These are phyloP conservation scores for Myrmecobius fasciatus DNA, from an alignment of 2,113 vertebrate genomes.

Conservation along the genomic window DNA sequence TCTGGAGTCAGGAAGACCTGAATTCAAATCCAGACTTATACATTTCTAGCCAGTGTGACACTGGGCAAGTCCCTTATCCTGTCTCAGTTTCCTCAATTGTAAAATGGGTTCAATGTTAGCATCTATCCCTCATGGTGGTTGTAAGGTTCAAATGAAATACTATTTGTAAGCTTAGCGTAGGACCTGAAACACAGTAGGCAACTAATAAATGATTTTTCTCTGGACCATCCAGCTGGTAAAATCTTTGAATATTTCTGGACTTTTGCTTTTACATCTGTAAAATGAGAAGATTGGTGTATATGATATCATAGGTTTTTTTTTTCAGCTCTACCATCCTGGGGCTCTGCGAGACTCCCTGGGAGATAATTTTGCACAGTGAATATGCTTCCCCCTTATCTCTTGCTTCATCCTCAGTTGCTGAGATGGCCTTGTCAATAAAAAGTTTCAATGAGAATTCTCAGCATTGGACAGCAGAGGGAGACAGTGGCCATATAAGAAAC, in stretches of 20 bases:
- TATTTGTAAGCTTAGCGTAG: background rate
- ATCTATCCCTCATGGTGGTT: background rate
- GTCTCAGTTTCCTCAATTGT: background rate
- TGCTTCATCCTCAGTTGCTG: background rate
- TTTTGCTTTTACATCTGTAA: background rate
- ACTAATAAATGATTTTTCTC: background rate
- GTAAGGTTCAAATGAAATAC: background rate
- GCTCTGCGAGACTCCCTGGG: background rate
- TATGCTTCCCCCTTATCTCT: background rate
- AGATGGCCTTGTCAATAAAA: background rate
- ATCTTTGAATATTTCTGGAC: background rate
- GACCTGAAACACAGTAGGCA: background rate
- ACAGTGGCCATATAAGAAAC: background rate
- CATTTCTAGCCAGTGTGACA: background rate
- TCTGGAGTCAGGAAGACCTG: background rate
- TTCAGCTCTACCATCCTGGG: background rate
- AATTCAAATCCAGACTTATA: background rate
- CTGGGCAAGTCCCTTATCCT: background rate
- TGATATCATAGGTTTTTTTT: background rate
- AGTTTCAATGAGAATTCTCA: background rate
- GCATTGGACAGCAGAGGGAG: conserved; percentile 59
- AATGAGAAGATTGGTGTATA: background rate
- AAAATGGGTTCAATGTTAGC: background rate
- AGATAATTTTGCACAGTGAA: background rate
- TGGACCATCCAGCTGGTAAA: background rate